These are phyloP conservation scores for Darevskia mixta DNA, from an alignment of 2,797 vertebrate genomes.

Conservation along the genomic window DNA sequence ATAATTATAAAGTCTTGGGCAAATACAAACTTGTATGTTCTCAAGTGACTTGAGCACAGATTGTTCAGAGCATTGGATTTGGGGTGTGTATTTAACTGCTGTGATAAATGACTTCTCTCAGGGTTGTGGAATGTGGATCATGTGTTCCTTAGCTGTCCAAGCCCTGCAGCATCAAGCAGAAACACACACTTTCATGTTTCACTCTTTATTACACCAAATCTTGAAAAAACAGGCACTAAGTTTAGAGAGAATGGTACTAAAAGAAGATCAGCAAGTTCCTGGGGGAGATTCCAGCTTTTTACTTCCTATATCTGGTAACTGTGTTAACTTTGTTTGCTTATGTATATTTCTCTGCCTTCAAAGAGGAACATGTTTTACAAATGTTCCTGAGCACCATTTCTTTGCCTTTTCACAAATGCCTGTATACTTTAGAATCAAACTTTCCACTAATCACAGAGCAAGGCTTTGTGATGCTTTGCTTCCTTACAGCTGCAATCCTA, in stretches of 20 bases:
- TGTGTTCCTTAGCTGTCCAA: neutral
- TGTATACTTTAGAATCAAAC: neutral
- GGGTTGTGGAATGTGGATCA: conserved; percentile 10
- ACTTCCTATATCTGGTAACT: neutral
- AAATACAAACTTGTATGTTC: neutral
- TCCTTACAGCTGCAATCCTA: neutral
- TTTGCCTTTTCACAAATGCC: neutral
- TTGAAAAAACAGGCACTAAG: neutral
- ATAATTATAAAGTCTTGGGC: neutral
- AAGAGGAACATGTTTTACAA: neutral
- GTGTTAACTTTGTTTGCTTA: neutral
- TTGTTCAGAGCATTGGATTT: neutral
- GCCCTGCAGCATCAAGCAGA: neutral
- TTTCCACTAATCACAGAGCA: neutral
- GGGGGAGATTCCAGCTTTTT: neutral
- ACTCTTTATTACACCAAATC: neutral
- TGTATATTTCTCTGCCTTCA: conserved; percentile 2
- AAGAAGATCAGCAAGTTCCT: neutral
- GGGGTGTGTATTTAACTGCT: neutral
- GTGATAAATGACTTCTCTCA: neutral
- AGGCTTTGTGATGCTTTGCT: neutral
- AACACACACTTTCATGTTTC: neutral
- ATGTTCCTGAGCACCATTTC: neutral
- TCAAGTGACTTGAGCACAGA: conserved; percentile 8
- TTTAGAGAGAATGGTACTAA: neutral